A percentile compares a stretch with the other conserved stretches of the same genome.
These are phyloP conservation scores for Eulemur rufifrons DNA, from an alignment of 2,113 vertebrate species.

Conservation along the genomic window DNA sequence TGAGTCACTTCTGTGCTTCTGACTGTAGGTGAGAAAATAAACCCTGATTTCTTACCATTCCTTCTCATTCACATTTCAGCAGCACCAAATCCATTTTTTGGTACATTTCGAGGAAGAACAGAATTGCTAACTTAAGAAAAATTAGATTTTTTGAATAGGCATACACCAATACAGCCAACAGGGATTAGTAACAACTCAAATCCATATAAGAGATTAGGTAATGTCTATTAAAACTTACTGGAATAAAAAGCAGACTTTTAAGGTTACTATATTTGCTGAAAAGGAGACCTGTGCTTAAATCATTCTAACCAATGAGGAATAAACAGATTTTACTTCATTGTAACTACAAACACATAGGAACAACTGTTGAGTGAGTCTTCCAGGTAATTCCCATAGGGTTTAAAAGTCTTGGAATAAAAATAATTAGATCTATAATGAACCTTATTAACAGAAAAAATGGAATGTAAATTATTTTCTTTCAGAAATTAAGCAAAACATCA, in stretches of 20 bases:
- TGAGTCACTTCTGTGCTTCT: background rate
- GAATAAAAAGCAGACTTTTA: background rate
- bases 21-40: background rate
- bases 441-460: background rate
- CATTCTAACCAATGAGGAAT: background rate
- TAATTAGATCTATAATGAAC: background rate
- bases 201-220: background rate
- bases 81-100: background rate
- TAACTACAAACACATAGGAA: background rate
- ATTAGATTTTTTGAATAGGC: background rate
- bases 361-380: background rate
- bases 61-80: background rate
- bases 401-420: conserved; percentile 31
- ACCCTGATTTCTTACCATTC: background rate
- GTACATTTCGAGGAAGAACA: background rate
- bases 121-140: background rate
- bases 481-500: conserved; percentile 15
- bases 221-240: background rate
- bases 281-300: background rate
- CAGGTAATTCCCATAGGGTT: background rate
- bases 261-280: background rate
- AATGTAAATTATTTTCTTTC: conserved; percentile 14
- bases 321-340: background rate
- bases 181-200: background rate
- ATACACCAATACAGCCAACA: background rate